Conservation (phyloP, 2,797 vertebrate species). For the Epinephelus malabaricus region DNA sequence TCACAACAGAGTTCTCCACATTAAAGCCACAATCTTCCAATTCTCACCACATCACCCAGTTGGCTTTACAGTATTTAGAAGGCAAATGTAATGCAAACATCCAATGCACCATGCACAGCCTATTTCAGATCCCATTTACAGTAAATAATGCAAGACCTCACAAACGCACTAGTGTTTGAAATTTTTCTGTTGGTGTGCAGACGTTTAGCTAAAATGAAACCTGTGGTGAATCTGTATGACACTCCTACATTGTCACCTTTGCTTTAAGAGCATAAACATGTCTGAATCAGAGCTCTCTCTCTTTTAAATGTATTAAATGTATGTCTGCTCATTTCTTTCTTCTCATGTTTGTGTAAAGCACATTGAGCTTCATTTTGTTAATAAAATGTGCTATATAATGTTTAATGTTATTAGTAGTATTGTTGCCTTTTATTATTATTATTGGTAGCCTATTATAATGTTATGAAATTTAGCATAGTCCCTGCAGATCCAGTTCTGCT, state of each 20-base stretch:
- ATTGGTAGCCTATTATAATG: neutral
- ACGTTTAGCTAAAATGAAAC: neutral
- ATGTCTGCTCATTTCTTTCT: neutral
- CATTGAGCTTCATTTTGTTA: neutral
- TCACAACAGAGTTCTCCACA: neutral
- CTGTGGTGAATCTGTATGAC: neutral
- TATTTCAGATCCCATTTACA: neutral
- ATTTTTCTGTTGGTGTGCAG: neutral
- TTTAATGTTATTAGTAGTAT: neutral
- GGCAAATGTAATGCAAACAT: constrained; percentile 62
- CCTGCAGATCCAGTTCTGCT: neutral
- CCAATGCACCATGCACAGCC: neutral
- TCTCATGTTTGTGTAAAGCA: neutral
- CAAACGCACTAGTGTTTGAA: neutral
- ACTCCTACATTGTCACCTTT: neutral
- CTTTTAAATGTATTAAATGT: neutral
- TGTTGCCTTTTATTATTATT: neutral
- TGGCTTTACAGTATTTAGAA: constrained; percentile 39
- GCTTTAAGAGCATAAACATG: neutral
- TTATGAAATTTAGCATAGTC: no score
- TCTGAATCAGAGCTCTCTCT: neutral
- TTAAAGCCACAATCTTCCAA: neutral
- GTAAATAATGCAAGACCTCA: neutral
- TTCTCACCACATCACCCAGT: constrained; percentile 13
- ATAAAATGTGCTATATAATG: neutral